Conservation (phyloP, 2,888 invertebrate genomes). For the Marronus borbonicus region DNA sequence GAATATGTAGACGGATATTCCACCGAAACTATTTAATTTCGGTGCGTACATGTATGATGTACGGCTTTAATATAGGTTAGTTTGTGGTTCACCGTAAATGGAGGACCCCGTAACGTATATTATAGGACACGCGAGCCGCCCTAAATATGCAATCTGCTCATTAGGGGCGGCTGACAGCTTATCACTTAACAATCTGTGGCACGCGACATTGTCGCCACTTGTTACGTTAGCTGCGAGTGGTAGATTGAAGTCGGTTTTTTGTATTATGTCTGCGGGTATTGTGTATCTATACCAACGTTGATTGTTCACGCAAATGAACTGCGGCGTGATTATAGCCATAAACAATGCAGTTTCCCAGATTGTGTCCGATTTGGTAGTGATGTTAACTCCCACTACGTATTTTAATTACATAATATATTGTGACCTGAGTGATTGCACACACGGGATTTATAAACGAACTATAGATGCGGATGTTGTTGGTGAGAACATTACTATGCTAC, state of each 20-base stretch:
- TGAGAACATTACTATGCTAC: too few relatives aligned
- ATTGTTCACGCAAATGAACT: slow-evolving; percentile 12
- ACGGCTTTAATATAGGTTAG: slow-evolving; percentile 50
- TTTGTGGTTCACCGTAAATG: slow-evolving; percentile 50
- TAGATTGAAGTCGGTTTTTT: slow-evolving; percentile 42
- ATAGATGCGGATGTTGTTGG: background rate
- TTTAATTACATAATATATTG: slow-evolving; percentile 10
- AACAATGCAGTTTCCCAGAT: slow-evolving; percentile 33
- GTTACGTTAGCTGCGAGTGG: slow-evolving; percentile 41
- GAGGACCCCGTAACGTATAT: slow-evolving; percentile 44
- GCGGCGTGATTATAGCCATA: slow-evolving; percentile 20
- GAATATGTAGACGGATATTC: slow-evolving; percentile 34
- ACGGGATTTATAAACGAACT: background rate
- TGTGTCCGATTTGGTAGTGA: slow-evolving; percentile 22
- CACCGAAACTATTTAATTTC: slow-evolving; percentile 45
- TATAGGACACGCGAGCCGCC: slow-evolving; percentile 49
- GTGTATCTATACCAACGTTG: slow-evolving; percentile 13
- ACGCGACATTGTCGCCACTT: slow-evolving; percentile 48
- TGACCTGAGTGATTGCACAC: background rate
- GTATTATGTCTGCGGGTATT: background rate
- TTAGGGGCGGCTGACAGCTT: slow-evolving; percentile 53
- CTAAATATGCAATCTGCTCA: slow-evolving; percentile 54
- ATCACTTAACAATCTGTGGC: slow-evolving; percentile 51
- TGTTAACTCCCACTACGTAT: background rate
- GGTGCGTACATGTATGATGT: slow-evolving; percentile 44